Evolutionary conservation across 1,140 invertebrate species (phyloP).

Genomic region (Philaenus spumarius): DNA sequence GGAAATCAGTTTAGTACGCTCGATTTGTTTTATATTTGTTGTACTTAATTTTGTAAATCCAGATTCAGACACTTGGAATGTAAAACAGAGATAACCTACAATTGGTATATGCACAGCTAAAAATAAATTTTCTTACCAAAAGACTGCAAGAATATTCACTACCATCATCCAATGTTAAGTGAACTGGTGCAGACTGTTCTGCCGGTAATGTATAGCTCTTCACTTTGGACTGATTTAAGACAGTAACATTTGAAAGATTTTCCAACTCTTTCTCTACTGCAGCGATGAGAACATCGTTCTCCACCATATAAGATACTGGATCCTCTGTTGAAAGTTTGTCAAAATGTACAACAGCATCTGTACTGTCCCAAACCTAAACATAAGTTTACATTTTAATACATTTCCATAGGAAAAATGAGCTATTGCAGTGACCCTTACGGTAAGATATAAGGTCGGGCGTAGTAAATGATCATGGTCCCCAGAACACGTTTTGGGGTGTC

Average conservation of each 20-base stretch:
- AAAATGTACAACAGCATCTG: conserved; percentile 81
- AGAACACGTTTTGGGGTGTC: no score
- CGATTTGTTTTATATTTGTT: no score
- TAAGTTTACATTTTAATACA: no score
- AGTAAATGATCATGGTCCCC: no score
- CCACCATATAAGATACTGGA: conserved; percentile 85
- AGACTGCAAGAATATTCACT: conserved; percentile 49
- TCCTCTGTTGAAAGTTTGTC: conserved; percentile 61
- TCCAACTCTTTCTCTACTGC: conserved; percentile 54
- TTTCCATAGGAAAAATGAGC: no score
- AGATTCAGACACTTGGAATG: no score
- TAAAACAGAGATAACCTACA: no score
- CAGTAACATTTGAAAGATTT: conserved; percentile 39
- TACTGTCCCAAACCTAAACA: conserved; percentile 84
- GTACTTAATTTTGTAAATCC: no score
- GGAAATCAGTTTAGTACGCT: no score
- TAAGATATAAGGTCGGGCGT: no score
- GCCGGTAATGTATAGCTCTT: conserved; percentile 45
- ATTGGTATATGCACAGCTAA: no score
- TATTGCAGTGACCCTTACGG: no score
- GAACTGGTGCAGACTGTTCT: conserved; percentile 30
- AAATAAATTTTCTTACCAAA: conserved; percentile 53
- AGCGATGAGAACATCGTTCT: conserved; percentile 82
- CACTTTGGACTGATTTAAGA: conserved; percentile 46
- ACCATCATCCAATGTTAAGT: conserved; percentile 49